Evolutionary conservation across 2,888 invertebrate genomes (phyloP), one percentile per base, ranked within the genome.

Genomic region (Koerneria pararmatus): DNA sequence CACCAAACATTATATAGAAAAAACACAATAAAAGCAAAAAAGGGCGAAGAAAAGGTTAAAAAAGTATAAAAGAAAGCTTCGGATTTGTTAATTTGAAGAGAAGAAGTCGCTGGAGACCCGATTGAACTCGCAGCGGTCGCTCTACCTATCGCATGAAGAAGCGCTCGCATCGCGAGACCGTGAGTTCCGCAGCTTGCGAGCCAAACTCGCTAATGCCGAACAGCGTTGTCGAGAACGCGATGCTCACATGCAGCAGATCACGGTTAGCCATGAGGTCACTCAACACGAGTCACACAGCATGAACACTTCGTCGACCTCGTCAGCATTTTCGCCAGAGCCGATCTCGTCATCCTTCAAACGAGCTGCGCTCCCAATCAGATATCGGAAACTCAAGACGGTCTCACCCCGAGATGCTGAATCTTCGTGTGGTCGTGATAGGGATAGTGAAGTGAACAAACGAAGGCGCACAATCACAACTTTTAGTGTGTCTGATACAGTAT

Each of bases 121-220:
- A 11, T 60, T 75, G 66, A 67, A 62, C 27, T 70, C 68, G n/a
- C 76, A 76, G 49, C 65, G 76, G 22, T 74, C 74, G 53, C 53
- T 76, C 62, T 76, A 74, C 51, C 64, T 76, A 31, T 71, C 72
- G 27, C 73, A 74, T 41, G 76, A 76, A 57, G 74, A 76, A 61
- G 66, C 74, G 1, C 66, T 70, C 1, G 64, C 64, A 29, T 64
- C 64, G 8, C 54, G 56, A 56, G 64, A 64, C 35, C 37, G 64
- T 27, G 64, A 64, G 46, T 54, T 54, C 46, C 64, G 64, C 22
- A 31, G 54, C 34, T 56, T 64, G 24, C 64, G 56, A n/a, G 56
- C 54, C 56, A 64, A 64, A 41, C 29, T 76, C 24, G 63, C 72
- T 0, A 69, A 71, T 3, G 48, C 71, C 4, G 76, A 76, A 61